Evolutionary conservation across 2,888 invertebrate species (phyloP).

Genomic region (Parnassius glacialis): DNA sequence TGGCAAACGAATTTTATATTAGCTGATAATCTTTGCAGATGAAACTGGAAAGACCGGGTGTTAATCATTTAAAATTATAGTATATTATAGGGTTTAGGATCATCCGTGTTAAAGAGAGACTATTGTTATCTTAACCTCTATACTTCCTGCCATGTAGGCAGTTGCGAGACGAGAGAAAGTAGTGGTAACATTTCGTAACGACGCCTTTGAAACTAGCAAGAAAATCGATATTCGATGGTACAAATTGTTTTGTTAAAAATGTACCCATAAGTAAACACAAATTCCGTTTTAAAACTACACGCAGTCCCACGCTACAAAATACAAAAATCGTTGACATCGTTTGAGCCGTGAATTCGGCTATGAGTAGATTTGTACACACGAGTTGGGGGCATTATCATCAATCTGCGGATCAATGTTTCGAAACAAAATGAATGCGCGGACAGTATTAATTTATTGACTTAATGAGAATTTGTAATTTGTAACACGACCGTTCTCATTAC

Average conservation of each 20-base stretch:
- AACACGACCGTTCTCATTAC: constrained; percentile 21
- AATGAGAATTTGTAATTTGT: constrained; percentile 29
- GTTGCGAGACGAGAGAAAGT: constrained; percentile 71
- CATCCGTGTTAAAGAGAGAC: constrained; percentile 32
- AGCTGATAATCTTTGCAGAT: constrained; percentile 25
- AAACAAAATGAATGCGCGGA: constrained; percentile 23
- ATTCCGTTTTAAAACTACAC: constrained; percentile 19
- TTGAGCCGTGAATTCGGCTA: constrained; percentile 21
- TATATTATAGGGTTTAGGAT: constrained; percentile 28
- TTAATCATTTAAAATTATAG: constrained; percentile 30
- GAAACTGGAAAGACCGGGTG: constrained; percentile 28
- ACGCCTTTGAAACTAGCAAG: constrained; percentile 57
- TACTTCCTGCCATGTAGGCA: constrained; percentile 62
- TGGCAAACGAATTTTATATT: constrained; percentile 31
- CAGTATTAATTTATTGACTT: constrained; percentile 26
- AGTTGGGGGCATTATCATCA: constrained; percentile 23
- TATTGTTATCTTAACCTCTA: constrained; percentile 77
- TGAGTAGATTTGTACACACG: constrained; percentile 20
- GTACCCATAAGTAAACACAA: constrained; percentile 21
- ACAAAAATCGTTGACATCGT: constrained; percentile 24
- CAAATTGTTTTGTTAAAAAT: constrained; percentile 29
- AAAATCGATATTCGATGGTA: constrained; percentile 46
- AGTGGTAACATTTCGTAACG: constrained; percentile 65
- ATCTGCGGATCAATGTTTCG: constrained; percentile 30
- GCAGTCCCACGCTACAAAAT: constrained; percentile 18